Percentiles rank a stretch among this genome's conserved stretches.
Evolutionary conservation across 2,113 vertebrate genomes (phyloP).

Genomic region (Sturnus vulgaris): DNA sequence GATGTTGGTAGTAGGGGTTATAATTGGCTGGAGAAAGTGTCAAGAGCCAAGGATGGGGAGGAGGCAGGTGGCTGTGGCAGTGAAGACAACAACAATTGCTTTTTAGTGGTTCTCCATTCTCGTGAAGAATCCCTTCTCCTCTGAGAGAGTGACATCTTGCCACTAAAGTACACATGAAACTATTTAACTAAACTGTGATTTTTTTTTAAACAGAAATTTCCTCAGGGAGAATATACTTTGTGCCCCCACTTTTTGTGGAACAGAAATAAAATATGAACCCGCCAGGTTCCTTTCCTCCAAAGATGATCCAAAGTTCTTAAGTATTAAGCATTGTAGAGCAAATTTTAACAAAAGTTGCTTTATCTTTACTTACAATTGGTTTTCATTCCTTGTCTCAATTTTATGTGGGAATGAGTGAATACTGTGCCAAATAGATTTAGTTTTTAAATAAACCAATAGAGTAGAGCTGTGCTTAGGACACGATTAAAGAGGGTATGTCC

Average conservation of each 20-base stretch:
- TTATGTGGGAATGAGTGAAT: background rate
- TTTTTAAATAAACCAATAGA: background rate
- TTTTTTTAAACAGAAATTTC: background rate
- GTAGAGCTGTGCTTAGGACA: background rate
- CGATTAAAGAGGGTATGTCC: background rate
- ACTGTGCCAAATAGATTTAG: background rate
- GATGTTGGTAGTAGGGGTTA: background rate
- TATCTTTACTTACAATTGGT: background rate
- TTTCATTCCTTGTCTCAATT: background rate
- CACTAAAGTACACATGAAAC: background rate
- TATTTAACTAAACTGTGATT: background rate
- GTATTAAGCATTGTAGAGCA: background rate
- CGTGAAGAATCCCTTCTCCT: background rate
- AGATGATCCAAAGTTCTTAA: background rate
- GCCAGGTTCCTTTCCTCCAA: background rate
- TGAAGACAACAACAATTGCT: background rate
- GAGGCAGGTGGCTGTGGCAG: background rate
- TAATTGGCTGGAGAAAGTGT: background rate
- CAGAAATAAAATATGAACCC: background rate
- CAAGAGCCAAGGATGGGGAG: background rate
- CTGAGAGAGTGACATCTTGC: background rate
- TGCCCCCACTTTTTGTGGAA: background rate
- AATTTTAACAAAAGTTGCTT: background rate
- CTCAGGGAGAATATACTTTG: background rate
- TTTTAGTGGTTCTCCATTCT: background rate